Conservation (phyloP, 53 echinoderm and acorn worm genomes). For the Stichopus horrens region DNA sequence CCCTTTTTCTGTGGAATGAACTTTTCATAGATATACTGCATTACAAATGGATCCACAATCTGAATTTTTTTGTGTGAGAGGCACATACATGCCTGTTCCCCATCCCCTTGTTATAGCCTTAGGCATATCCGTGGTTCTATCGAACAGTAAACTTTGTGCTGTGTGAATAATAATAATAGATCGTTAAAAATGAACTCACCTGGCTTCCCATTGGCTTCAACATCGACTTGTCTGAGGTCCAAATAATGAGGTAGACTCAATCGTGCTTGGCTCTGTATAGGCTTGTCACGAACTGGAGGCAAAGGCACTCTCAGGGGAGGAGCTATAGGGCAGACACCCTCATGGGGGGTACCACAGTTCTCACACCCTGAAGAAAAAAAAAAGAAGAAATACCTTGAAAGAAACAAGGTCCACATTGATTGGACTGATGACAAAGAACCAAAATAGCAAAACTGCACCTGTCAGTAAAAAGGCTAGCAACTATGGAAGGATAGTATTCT, state of each 20-base stretch:
- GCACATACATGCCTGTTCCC: too few species aligned
- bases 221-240: constrained; percentile 87
- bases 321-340: constrained; percentile 87
- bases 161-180: too few species aligned
- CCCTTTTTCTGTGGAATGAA: too few species aligned
- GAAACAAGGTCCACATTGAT: neutral
- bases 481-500: neutral
- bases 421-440: too few species aligned
- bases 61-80: too few species aligned
- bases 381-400: neutral
- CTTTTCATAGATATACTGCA: too few species aligned
- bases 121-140: too few species aligned
- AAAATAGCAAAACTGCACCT: too few species aligned
- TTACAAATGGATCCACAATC: too few species aligned
- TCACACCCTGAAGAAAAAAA: constrained; percentile 84
- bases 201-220: constrained; percentile 76
- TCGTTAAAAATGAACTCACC: constrained; percentile 53
- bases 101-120: too few species aligned
- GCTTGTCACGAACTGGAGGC: constrained; percentile 84
- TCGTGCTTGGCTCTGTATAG: constrained; percentile 86
- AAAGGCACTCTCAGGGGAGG: constrained; percentile 80
- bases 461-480: neutral
- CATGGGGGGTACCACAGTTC: constrained; percentile 96
- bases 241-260: constrained; percentile 96
- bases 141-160: too few species aligned